phyloP scores from a whole-genome alignment of 2,888 invertebrate genomes.

The Anthoptus insignis region DNA sequence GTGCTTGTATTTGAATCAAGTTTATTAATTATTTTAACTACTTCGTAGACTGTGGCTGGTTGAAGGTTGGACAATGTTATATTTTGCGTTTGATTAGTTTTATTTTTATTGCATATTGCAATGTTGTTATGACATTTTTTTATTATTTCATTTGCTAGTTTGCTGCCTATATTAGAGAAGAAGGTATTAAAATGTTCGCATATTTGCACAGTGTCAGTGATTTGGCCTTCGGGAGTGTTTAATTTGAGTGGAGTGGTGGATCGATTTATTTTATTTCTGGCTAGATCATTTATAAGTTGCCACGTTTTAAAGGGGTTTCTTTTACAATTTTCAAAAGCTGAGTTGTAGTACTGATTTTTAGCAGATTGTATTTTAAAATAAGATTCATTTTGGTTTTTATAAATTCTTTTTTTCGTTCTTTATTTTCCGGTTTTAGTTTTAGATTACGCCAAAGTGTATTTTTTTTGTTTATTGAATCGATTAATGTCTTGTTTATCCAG shows the following conservation, averaged over 20 bases:
- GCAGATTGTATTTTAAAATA: neutral
- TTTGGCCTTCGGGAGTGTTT: neutral
- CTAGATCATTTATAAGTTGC: neutral
- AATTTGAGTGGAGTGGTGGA: too few species aligned
- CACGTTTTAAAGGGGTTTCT: too few species aligned
- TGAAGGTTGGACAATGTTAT: neutral
- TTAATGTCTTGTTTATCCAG: neutral
- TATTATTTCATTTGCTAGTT: neutral
- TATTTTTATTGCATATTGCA: too few species aligned
- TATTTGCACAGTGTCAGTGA: conserved; percentile 7
- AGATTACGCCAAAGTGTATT: neutral
- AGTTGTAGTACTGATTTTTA: too few species aligned
- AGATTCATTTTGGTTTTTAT: too few species aligned
- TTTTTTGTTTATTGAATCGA: neutral
- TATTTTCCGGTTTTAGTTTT: neutral
- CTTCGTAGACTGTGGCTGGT: neutral
- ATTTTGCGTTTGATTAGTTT: neutral
- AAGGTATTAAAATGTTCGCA: neutral
- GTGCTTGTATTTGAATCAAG: neutral
- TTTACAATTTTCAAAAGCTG: too few species aligned
- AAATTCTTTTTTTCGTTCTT: neutral
- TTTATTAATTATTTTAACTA: neutral
- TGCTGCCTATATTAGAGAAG: neutral
- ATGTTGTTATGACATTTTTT: neutral
- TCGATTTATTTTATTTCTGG: too few species aligned